Evolutionary conservation across 1,140 invertebrate genomes (phyloP).

Genomic region (Drosophila lacertosa): DNA sequence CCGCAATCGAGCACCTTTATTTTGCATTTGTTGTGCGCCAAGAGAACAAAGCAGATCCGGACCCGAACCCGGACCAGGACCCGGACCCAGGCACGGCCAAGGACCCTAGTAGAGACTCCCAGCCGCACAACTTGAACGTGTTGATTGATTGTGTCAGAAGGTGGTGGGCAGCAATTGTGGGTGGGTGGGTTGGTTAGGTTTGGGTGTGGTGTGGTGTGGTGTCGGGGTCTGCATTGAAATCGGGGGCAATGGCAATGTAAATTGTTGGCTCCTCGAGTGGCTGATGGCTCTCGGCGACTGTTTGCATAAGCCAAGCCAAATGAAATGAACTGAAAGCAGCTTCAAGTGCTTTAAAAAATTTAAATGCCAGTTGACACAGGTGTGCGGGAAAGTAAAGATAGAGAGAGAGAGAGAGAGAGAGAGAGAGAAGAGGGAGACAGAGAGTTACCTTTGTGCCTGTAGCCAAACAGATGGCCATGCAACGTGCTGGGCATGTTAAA

Average conservation of each 20-base stretch:
- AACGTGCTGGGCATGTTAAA: slow-evolving; percentile 72
- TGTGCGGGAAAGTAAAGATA: slow-evolving; percentile 4
- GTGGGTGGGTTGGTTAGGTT: slow-evolving; percentile 12
- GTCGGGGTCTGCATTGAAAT: slow-evolving; percentile 49
- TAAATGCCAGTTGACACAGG: slow-evolving; percentile 58
- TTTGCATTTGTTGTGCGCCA: slow-evolving; percentile 68
- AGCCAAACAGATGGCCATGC: slow-evolving; percentile 54
- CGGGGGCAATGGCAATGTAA: slow-evolving; percentile 74
- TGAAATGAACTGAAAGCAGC: slow-evolving; percentile 69
- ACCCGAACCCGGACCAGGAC: slow-evolving; percentile 17
- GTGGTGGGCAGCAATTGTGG: slow-evolving; percentile 15
- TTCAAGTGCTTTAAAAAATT: slow-evolving; percentile 62
- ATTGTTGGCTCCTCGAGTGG: slow-evolving; percentile 72
- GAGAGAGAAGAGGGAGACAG: too few species aligned
- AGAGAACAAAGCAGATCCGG: slow-evolving; percentile 64
- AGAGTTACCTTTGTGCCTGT: slow-evolving; percentile 2
- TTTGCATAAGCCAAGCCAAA: slow-evolving; percentile 77
- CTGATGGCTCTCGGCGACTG: slow-evolving; percentile 48
- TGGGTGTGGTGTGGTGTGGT: background rate
- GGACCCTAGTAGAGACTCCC: background rate
- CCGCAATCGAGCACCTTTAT: slow-evolving; percentile 66
- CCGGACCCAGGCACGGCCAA: background rate
- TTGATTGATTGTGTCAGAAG: slow-evolving; percentile 71
- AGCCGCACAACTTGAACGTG: slow-evolving; percentile 56
- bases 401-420: too few species aligned